Conservation (phyloP, 2,113 vertebrate genomes). For the Rhipidura dahli region DNA sequence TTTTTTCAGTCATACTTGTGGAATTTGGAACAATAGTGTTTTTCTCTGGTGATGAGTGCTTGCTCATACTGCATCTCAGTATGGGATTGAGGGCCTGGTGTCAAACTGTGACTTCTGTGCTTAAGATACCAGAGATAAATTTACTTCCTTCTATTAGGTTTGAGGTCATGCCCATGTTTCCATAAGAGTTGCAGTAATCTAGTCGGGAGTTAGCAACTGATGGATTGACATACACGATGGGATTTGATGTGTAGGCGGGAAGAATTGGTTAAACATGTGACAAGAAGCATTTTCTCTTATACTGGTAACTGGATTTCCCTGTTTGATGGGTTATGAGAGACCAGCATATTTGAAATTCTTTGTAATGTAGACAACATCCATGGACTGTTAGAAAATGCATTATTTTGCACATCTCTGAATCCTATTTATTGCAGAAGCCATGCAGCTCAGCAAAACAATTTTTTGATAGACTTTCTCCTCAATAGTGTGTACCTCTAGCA, state of each 20-base stretch:
- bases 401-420: neutral
- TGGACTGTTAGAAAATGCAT: neutral
- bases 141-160: neutral
- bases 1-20: neutral
- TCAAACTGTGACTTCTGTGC: neutral
- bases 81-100: neutral
- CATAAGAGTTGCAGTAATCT: neutral
- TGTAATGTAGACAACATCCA: neutral
- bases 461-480: neutral
- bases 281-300: neutral
- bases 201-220: neutral
- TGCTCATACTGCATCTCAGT: neutral
- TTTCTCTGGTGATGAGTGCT: neutral
- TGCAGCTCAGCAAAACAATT: fast-evolving
- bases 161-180: neutral
- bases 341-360: neutral
- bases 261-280: neutral
- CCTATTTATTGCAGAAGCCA: neutral
- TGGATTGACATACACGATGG: neutral
- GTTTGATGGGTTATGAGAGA: neutral
- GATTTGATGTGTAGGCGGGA: neutral
- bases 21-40: neutral
- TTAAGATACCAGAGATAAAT: neutral
- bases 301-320: neutral
- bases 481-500: fast-evolving